phyloP scores from a whole-genome alignment of 1,140 invertebrate genomes.

The Drosophila varians region DNA sequence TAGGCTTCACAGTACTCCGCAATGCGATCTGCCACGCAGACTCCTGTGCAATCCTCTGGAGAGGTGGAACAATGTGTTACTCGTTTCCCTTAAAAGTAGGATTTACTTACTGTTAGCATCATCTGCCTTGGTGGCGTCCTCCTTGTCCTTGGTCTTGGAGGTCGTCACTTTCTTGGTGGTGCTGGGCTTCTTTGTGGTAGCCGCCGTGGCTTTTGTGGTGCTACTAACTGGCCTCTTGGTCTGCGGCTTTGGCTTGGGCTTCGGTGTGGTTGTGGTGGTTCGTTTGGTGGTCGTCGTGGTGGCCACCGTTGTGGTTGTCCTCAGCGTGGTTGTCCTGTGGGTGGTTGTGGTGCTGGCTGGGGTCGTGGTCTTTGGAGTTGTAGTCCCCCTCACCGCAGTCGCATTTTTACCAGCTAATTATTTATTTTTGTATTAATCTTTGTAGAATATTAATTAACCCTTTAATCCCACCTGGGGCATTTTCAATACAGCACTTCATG shows the following conservation, averaged over 20 bases:
- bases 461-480: slow-evolving; percentile 83
- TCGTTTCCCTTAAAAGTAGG: too few species aligned
- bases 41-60: slow-evolving; percentile 87
- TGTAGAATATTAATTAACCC: not conserved
- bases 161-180: slow-evolving; percentile 68
- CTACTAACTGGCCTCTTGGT: slow-evolving; percentile 78
- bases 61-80: not conserved
- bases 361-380: slow-evolving; percentile 70
- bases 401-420: slow-evolving; percentile 56
- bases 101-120: slow-evolving; percentile 63
- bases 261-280: slow-evolving; percentile 78
- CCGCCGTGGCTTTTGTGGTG: slow-evolving; percentile 68
- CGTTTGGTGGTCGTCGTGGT: slow-evolving; percentile 73
- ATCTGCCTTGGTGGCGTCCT: slow-evolving; percentile 51
- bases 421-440: not conserved
- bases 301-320: slow-evolving; percentile 66
- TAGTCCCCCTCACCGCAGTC: slow-evolving; percentile 39
- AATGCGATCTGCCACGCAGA: slow-evolving; percentile 92
- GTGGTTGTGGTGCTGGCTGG: slow-evolving; percentile 75
- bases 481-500: slow-evolving; percentile 93
- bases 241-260: slow-evolving; percentile 71
- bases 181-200: slow-evolving; percentile 69
- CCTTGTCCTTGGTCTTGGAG: slow-evolving; percentile 59
- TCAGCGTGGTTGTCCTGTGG: slow-evolving; percentile 21
- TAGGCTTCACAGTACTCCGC: slow-evolving; percentile 94